Conservation (phyloP, 2,888 invertebrate species). For the Drosophila borborema region DNA sequence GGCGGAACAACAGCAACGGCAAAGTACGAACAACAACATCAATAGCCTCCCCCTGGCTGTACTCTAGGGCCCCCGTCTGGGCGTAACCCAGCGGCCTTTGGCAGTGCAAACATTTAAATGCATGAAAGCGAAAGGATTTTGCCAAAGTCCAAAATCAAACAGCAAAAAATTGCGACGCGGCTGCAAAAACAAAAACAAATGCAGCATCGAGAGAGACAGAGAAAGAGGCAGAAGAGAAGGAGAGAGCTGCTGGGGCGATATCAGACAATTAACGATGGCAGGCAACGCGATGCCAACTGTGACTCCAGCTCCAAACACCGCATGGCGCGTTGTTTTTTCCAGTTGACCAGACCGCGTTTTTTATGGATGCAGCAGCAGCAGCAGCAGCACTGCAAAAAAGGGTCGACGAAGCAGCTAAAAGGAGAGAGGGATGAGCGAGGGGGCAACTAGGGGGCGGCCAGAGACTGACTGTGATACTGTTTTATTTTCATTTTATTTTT, state of each 20-base stretch:
- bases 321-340: conserved; percentile 70
- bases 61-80: conserved; percentile 14
- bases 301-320: conserved; percentile 34
- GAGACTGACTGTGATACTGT: conserved; percentile 53
- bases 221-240: neutral
- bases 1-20: conserved; percentile 31
- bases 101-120: conserved; percentile 79
- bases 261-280: conserved; percentile 58
- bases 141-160: conserved; percentile 78
- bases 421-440: neutral
- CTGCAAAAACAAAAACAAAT: conserved; percentile 51
- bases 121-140: conserved; percentile 85
- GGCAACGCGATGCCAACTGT: conserved; percentile 27
- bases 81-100: conserved; percentile 39
- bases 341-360: conserved; percentile 71
- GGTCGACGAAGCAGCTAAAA: conserved; percentile 14
- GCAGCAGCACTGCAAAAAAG: conserved; percentile 28
- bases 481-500: conserved; percentile 17
- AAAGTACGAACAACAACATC: conserved; percentile 15
- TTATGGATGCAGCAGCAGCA: conserved; percentile 15
- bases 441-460: neutral
- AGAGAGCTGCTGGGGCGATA: neutral
- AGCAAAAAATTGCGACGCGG: conserved; percentile 71
- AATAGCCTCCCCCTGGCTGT: conserved; percentile 6
- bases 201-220: conserved; percentile 12